A percentile compares a stretch with the other conserved stretches of the same genome.
These are phyloP conservation scores for Oxyruncus cristatus DNA, from an alignment of 2,113 vertebrate genomes.

Conservation along the genomic window DNA sequence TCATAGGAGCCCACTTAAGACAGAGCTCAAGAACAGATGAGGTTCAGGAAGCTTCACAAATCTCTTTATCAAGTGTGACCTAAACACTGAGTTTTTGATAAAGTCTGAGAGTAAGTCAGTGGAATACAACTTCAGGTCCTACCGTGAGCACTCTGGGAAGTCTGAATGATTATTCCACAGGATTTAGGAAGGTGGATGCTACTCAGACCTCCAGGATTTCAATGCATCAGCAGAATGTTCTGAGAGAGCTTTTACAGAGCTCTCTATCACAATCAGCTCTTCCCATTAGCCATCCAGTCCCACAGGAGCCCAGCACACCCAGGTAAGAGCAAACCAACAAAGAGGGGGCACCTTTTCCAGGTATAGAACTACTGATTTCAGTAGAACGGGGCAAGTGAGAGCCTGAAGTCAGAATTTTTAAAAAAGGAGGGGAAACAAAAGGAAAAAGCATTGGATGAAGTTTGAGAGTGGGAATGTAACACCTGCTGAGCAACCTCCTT, in stretches of 20 bases:
- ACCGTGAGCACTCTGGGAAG: background rate
- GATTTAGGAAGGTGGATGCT: background rate
- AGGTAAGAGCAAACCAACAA: background rate
- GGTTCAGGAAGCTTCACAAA: background rate
- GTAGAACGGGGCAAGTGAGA: background rate
- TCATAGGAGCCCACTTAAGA: background rate
- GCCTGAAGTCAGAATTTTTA: background rate
- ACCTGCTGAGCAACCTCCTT: background rate
- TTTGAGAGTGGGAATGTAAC: background rate
- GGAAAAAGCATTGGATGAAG: background rate
- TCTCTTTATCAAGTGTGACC: background rate
- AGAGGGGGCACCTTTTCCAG: background rate
- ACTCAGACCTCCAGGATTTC: background rate
- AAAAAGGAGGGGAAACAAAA: background rate
- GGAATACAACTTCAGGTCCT: background rate
- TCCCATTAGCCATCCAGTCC: background rate
- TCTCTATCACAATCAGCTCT: background rate
- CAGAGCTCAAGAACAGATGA: background rate
- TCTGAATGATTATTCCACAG: background rate
- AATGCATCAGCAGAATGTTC: background rate
- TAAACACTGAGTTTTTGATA: background rate
- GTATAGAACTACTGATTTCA: background rate
- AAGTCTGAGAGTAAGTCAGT: background rate
- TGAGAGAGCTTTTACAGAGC: background rate
- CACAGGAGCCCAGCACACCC: background rate